Evolutionary conservation across 2,797 vertebrate genomes (phyloP), one percentile per base, ranked within the genome.

Genomic region (Lindbergichthys nudifrons): DNA sequence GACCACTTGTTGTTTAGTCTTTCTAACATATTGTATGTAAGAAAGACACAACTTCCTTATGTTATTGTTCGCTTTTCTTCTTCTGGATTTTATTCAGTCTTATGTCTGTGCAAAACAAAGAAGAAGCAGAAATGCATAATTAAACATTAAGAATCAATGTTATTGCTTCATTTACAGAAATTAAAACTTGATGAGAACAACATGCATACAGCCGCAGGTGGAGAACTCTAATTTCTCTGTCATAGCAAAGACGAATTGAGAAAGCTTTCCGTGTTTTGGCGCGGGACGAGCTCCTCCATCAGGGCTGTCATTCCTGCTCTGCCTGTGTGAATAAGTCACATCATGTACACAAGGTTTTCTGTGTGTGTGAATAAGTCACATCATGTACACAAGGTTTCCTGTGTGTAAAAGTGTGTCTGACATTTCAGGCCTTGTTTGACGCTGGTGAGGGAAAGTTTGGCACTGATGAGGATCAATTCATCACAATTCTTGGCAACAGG

Each of bases 391-490:
- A 19, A 67, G 42, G 26, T 30, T 42, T 53, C 26, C 26, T 26
- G 41, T 56, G 54, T 68, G 56, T 65, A 2, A 10, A 8, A 69
- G 65, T 70, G 70, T 73, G 3, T 79, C 72, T 87, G 80, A 80
- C 21, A 0, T 77, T 19, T 43, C 92, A 99, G 98, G 95, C 95
- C 56, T 81, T 99, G 82, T 98, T 95, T 50, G 94, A 95, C 72
- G 97, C 98, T 16, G 97, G 98, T 21, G 96, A 97, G 61, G 93
- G 95, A 50, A 98, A 97, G 82, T 96, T 96, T 89, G 98, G 97
- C 80, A 99, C 97, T 0, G 96, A 99, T 47, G 97, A 99, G 91
- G 97, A 98, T 21, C 97, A 95, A 83, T 97, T 99, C 77, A 96
- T 98, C 89, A 96, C 94, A 58, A 97, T 99, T 80, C 87, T 99